Percentiles rank a stretch among this genome's conserved stretches.
Conservation (phyloP, 2,113 vertebrate genomes). For the Cheilinus undulatus region DNA sequence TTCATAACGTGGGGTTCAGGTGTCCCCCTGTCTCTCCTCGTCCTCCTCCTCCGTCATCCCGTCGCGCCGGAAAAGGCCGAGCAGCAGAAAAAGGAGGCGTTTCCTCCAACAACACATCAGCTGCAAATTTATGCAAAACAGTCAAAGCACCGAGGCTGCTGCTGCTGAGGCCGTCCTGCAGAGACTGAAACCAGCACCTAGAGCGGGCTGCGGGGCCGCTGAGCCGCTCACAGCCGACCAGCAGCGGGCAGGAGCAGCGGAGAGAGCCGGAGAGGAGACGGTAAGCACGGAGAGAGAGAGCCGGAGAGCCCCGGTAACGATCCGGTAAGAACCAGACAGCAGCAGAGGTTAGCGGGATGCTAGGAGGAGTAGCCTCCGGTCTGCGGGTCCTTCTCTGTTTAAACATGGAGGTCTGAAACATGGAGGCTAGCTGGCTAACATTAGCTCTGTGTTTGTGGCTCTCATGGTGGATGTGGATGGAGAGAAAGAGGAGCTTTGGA, state of each 20-base stretch:
- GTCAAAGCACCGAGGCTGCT: slow-evolving; percentile 26
- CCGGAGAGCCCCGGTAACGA: background rate
- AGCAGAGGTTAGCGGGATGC: slow-evolving; percentile 44
- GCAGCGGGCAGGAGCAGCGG: slow-evolving; percentile 34
- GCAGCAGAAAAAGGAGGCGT: slow-evolving; percentile 65
- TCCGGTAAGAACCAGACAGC: slow-evolving; percentile 43
- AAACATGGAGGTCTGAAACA: slow-evolving; percentile 55
- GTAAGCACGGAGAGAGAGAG: slow-evolving; percentile 38
- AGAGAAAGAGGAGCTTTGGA: background rate
- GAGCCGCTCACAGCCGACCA: background rate
- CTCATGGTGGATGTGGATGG: background rate
- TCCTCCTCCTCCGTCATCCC: slow-evolving; percentile 62
- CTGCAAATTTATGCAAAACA: slow-evolving; percentile 73
- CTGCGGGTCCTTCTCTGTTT: background rate
- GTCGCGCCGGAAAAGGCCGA: slow-evolving; percentile 74
- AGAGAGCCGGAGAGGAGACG: slow-evolving; percentile 36
- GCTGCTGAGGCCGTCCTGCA: slow-evolving; percentile 14
- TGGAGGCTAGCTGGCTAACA: slow-evolving; percentile 50
- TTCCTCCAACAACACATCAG: slow-evolving; percentile 66
- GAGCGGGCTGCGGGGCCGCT: background rate
- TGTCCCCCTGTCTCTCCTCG: background rate
- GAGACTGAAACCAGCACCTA: background rate
- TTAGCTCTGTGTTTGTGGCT: background rate
- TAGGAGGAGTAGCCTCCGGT: slow-evolving; percentile 46
- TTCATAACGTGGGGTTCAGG: background rate